Base-by-base conservation (phyloP, 2,888 invertebrate species). In the Torymus texanus region DNA sequence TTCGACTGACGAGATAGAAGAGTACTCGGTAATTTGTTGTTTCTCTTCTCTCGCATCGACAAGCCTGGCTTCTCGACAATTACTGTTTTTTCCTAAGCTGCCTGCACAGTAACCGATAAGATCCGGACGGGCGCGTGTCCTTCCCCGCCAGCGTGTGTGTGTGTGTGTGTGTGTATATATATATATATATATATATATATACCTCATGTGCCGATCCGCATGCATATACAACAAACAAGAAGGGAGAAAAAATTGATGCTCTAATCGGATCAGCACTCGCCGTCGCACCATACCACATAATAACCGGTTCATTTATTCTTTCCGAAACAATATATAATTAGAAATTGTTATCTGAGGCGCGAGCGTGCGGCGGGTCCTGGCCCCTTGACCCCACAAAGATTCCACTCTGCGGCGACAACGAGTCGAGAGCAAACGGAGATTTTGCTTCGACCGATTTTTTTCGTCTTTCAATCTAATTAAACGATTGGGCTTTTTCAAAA, bases 251-350 rank as follows among this genome's bases (percentile, higher is more conserved):
- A 59, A 67, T 66, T 67, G 21, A 10, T 51, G 8, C 16, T 50
- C 14, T 71, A 77, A 77, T 77, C 76, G 12, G 10, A 41, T 16
- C 50, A 5, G 1, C 21, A 11, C 14, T 50, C 50, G 4, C n/a
- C 56, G 21, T 75, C 61, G 13, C 62, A n/a, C 29, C 16, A 50
- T 11, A 24, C 29, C 29, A 29, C 29, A 29, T 2, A 62, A 16
- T 14, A 0, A n/a, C 50, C 29, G 29, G 2, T 29, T 29, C 29
- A 29, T 29, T 29, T 41, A 16, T 51, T 24, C 24, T 58, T 18
- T 51, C 8, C 16, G 56, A 58, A 71, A 77, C 65, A 77, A 77
- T 71, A 65, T 59, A 65, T 65, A 77, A 77, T 77, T 77, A 71
- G 24, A 65, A 63, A 63, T 59, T 71, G 50, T 65, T 65, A 71